Percentiles rank a stretch among this genome's conserved stretches.
Conservation (phyloP, 2,797 vertebrate species). For the Epinephelus coioides region DNA sequence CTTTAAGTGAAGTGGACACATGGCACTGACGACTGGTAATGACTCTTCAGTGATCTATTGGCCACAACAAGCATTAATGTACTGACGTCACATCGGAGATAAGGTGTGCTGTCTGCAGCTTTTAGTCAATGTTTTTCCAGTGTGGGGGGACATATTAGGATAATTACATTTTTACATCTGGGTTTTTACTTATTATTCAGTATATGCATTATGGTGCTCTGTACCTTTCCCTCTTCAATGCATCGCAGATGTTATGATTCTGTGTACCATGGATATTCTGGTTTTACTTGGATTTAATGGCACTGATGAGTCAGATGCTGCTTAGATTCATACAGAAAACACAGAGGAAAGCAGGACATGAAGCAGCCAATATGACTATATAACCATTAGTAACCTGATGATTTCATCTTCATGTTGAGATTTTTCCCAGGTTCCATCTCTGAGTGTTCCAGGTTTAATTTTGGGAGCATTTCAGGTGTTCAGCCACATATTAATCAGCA, state of each 20-base stretch:
- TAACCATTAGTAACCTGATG: background rate
- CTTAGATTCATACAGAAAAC: background rate
- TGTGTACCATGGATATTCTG: background rate
- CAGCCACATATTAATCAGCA: slow-evolving; percentile 30
- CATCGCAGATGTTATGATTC: slow-evolving; percentile 3
- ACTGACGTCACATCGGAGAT: slow-evolving; percentile 6
- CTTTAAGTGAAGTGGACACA: slow-evolving; percentile 41
- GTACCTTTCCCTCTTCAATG: background rate
- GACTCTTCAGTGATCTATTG: slow-evolving; percentile 39
- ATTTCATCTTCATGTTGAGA: slow-evolving; percentile 3
- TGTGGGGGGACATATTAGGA: background rate
- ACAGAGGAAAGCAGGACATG: background rate
- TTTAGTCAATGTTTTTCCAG: background rate
- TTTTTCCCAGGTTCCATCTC: background rate
- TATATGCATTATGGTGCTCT: background rate
- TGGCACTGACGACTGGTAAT: slow-evolving; percentile 29
- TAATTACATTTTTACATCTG: slow-evolving; percentile 6
- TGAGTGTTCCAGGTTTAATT: slow-evolving; percentile 1
- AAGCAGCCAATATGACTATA: background rate
- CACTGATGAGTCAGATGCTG: background rate
- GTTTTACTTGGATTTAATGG: background rate
- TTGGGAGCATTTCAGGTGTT: slow-evolving; percentile 17
- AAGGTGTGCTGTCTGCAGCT: background rate
- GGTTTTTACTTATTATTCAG: slow-evolving; percentile 1
- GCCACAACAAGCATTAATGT: slow-evolving; percentile 21